Base-by-base conservation (phyloP, 2,113 vertebrate genomes). In the Sebastes schlegelii region DNA sequence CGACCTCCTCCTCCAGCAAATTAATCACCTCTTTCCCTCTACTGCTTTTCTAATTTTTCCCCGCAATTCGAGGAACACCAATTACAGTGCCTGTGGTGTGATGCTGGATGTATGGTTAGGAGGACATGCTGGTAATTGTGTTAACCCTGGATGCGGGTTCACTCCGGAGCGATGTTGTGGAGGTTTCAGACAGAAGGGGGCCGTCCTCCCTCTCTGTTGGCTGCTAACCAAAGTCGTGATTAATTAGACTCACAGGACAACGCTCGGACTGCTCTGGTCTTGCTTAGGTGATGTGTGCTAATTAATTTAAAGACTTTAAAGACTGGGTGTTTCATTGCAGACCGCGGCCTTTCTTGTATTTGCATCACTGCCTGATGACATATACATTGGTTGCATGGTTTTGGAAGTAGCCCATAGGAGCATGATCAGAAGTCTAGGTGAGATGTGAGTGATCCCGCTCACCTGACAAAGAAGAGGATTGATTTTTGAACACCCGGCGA, bases 1-100 rank as follows among this genome's bases (percentile, higher is more conserved):
- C 85, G 90, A 91, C 87, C 86, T 87, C 89, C 84, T 87, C 82
- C 88, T 89, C 78, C 8, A 64, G 85, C 80, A 87, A 93, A 94
- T 94, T 90, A 94, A 93, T 95, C 90, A 87, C 90, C 83, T 84
- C 86, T 87, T 84, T 90, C 79, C 82, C 70, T 83, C 79, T 82
- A 65, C 89, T 84, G 84, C 77, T 87, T 90, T 89, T 90, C 82
- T 83, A 86, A 83, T 83, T 85, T 87, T 88, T 90, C 73, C 68
- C 80, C 51, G 79, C 89, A 86, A 70, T 92, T 88, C 73, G 21
- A 70, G 86, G 77, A 80, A 83, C 86, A 91, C 86, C 93, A 93
- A 92, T 95, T 94, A 93, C 85, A 80, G 82, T 49, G 84, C 82
- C 86, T 71, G 86, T 77, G 86, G 86, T 90, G 91, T 77, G 86